These are phyloP conservation scores for Choristoneura rosaceana DNA, from an alignment of 2,888 invertebrate genomes.

Conservation along the genomic window DNA sequence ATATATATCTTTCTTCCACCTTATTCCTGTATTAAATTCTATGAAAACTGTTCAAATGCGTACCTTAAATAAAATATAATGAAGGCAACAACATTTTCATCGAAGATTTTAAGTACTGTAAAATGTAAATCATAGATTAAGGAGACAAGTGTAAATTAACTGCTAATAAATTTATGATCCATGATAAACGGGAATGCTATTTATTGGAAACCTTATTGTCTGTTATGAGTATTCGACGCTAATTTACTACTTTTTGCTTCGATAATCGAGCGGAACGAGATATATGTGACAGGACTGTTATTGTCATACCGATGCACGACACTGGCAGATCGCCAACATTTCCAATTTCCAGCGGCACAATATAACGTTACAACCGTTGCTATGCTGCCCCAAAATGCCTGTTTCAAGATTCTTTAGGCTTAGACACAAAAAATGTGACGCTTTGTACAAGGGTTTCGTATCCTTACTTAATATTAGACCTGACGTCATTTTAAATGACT, in stretches of 20 bases:
- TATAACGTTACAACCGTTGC: slow-evolving; percentile 47
- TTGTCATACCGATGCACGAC: slow-evolving; percentile 42
- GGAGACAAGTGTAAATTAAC: neutral
- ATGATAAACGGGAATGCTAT: neutral
- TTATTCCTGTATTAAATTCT: neutral
- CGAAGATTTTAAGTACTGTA: neutral
- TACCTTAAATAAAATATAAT: neutral
- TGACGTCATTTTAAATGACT: slow-evolving; percentile 56
- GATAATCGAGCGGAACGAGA: slow-evolving; percentile 32
- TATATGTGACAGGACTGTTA: slow-evolving; percentile 38
- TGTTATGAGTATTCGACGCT: neutral
- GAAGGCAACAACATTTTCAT: neutral
- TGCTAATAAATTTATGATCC: neutral
- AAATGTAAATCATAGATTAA: neutral
- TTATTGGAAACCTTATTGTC: neutral
- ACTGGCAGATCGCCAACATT: slow-evolving; percentile 60
- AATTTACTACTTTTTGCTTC: slow-evolving; percentile 18
- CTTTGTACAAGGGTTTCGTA: neutral
- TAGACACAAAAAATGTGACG: slow-evolving; percentile 32
- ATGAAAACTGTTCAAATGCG: neutral
- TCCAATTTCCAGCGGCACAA: slow-evolving; percentile 46
- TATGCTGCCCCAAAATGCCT: slow-evolving; percentile 45
- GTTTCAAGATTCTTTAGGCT: slow-evolving; percentile 9
- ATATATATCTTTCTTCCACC: neutral
- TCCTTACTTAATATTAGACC: slow-evolving; percentile 60